phyloP scores from a whole-genome alignment of 2,113 vertebrate genomes.

The Callocephalon fimbriatum region DNA sequence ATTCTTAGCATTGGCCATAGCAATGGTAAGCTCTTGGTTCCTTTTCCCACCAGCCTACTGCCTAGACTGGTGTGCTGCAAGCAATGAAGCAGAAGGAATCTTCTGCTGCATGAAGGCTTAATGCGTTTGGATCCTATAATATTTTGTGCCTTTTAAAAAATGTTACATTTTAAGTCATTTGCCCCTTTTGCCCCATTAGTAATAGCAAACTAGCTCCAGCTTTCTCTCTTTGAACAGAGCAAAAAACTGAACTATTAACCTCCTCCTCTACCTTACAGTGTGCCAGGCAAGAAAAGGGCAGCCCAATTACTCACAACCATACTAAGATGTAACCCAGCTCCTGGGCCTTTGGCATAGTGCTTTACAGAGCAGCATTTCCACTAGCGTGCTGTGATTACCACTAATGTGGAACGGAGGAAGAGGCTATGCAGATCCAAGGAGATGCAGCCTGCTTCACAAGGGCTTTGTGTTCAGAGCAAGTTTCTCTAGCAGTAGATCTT shows the following conservation, averaged over 20 bases:
- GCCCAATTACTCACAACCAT: not conserved
- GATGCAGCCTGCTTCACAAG: not conserved
- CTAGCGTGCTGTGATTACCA: not conserved
- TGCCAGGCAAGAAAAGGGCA: not conserved
- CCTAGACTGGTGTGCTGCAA: not conserved
- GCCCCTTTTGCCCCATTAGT: not conserved
- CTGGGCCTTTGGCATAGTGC: not conserved
- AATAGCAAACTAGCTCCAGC: not conserved
- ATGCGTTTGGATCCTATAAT: not conserved
- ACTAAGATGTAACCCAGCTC: not conserved
- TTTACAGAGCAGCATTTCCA: not conserved
- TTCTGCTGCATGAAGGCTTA: not conserved
- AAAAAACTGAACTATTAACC: not conserved
- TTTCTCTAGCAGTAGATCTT: not conserved
- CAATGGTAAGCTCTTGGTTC: not conserved
- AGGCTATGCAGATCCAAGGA: not conserved
- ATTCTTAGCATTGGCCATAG: not conserved
- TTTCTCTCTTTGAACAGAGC: not conserved
- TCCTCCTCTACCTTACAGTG: not conserved
- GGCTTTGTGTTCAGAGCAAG: not conserved
- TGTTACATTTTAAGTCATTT: not conserved
- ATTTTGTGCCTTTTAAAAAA: not conserved
- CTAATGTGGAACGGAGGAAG: not conserved
- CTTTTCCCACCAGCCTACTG: not conserved
- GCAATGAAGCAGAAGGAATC: not conserved